Evolutionary conservation across 2,888 invertebrate genomes (phyloP), one percentile per base, ranked within the genome.

Genomic region (Eurytoma californica): DNA sequence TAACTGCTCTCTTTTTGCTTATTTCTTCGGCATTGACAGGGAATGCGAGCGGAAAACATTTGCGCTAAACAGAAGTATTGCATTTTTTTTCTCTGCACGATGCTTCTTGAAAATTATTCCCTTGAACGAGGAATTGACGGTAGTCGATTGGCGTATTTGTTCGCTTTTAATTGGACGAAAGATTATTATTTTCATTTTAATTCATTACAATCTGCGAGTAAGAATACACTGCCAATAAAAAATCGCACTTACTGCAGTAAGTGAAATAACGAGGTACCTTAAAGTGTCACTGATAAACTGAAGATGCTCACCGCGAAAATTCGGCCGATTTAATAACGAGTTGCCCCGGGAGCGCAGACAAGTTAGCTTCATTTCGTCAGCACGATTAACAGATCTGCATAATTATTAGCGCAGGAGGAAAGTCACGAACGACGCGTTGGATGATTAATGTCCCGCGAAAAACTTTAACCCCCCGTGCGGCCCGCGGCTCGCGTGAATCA

Each of bases 301-400:
- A 60, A 60, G 28, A 60, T 24, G 60, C 60, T 28, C 28, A 14
- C 2, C 24, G 12, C 57, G 13, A 28, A 57, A 60, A 72, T 20
- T 63, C 51, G 51, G 51, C 18, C 55, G 51, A 67, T 67, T 74
- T 47, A 28, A 30, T 58, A 60, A 74, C 51, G 60, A 74, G 51
- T 67, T 74, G 28, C 30, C 39, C 4, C 53, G 16, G 5, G 53
- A 53, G 61, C 14, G 9, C 49, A 5, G 73, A 39, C 55, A 20
- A 67, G 74, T 67, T 74, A n/a, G 51, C 51, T 74, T 74, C 49
- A 74, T 74, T 67, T 67, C 30, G 60, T n/a, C 49, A 55, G 7
- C 30, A 51, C 18, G 55, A 72, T 72, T 72, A 72, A 20, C 63
- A 39, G 28, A 18, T 39, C 74, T 67, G 74, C 74, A 74, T 74